These are phyloP conservation scores for Chelonus insularis DNA, from an alignment of 1,140 invertebrate species.

Conservation along the genomic window DNA sequence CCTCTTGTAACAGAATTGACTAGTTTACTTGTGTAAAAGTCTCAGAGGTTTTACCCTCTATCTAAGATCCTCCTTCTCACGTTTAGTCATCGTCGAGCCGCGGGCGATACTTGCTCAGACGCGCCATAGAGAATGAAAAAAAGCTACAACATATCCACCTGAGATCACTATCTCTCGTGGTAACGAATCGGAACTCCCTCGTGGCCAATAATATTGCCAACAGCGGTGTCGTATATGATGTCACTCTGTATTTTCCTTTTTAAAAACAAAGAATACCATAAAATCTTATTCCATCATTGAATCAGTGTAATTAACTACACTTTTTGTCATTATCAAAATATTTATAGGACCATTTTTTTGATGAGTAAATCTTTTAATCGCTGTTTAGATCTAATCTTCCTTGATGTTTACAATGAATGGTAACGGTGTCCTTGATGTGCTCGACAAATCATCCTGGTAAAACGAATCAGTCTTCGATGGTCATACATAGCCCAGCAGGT, in stretches of 20 bases:
- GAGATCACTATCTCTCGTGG: conserved; percentile 9
- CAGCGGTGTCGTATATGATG: background rate
- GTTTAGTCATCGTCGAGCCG: conserved; percentile 21
- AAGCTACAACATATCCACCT: background rate
- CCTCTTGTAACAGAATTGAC: background rate
- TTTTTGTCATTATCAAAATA: background rate
- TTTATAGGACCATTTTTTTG: background rate
- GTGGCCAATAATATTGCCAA: background rate
- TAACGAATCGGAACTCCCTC: conserved; percentile 15
- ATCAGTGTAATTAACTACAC: background rate
- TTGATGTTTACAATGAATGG: conserved; percentile 25
- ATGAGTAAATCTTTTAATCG: too few relatives aligned
- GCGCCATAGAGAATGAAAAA: conserved; percentile 3
- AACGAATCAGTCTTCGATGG: conserved; percentile 7
- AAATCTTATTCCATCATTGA: background rate
- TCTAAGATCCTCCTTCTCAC: conserved; percentile 14
- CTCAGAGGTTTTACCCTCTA: background rate
- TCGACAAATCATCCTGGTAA: conserved; percentile 42
- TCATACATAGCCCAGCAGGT: background rate
- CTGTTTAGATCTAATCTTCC: too few relatives aligned
- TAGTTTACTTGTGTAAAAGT: conserved; percentile 3
- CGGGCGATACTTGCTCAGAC: conserved; percentile 6
- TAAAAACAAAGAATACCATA: conserved; percentile 22
- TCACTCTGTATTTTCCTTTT: conserved; percentile 38
- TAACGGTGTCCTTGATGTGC: conserved; percentile 44